Percentiles rank a stretch among this genome's conserved stretches.
phyloP scores from a whole-genome alignment of 2,113 vertebrate species.

The Neofelis nebulosa region DNA sequence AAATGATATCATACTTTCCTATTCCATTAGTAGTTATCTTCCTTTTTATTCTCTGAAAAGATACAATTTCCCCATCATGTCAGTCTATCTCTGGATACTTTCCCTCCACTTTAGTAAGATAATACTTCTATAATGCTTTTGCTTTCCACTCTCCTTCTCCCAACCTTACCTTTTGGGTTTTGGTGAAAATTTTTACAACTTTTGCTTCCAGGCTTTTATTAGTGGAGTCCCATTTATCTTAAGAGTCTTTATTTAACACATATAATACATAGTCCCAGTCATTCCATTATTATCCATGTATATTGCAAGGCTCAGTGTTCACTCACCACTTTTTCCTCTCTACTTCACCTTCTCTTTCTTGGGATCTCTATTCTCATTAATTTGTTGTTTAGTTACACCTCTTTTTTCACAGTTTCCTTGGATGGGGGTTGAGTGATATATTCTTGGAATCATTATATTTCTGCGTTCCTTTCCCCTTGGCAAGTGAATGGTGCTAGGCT shows the following conservation, averaged over 20 bases:
- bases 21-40: not conserved
- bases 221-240: not conserved
- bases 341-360: not conserved
- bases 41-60: not conserved
- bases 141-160: not conserved
- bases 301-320: not conserved
- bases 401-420: not conserved
- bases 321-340: not conserved
- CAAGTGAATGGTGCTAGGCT: not conserved
- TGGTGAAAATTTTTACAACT: not conserved
- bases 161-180: not conserved
- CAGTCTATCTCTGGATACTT: not conserved
- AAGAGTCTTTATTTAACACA: not conserved
- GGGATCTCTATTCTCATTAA: not conserved
- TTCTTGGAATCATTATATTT: not conserved
- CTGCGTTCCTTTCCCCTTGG: not conserved
- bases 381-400: not conserved
- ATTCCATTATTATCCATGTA: not conserved
- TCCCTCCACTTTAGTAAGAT: not conserved
- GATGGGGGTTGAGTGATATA: not conserved
- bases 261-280: not conserved
- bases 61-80: not conserved
- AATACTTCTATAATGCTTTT: not conserved
- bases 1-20: not conserved
- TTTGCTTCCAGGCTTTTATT: not conserved